phyloP scores from a whole-genome alignment of 2,888 invertebrate genomes.

The Ennomos fuscantarius region DNA sequence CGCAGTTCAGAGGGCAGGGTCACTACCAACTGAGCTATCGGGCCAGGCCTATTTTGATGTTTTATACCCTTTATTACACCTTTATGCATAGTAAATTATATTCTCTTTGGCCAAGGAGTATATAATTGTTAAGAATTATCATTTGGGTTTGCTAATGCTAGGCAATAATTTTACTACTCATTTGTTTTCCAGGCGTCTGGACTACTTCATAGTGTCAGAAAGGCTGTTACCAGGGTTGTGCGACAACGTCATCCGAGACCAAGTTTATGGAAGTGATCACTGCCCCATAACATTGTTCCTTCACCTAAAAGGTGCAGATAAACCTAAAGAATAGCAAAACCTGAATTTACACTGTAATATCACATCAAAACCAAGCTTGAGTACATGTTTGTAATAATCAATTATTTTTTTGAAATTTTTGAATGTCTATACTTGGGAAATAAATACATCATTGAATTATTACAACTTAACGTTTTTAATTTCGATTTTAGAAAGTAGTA shows the following conservation, averaged over 20 bases:
- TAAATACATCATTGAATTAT: conserved; percentile 17
- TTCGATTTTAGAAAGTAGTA: background rate
- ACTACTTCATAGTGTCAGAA: conserved; percentile 97
- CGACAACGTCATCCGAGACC: conserved; percentile 92
- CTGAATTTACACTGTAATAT: conserved; percentile 17
- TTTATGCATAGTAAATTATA: too few species aligned
- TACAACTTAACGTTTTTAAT: conserved; percentile 3
- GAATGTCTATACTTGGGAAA: conserved; percentile 6
- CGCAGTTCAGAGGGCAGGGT: too few species aligned
- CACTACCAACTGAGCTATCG: too few species aligned
- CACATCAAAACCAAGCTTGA: conserved; percentile 4
- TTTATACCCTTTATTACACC: too few species aligned
- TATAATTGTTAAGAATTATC: too few species aligned
- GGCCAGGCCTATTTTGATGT: too few species aligned
- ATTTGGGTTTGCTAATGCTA: too few species aligned
- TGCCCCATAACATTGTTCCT: conserved; percentile 95
- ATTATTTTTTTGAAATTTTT: conserved; percentile 4
- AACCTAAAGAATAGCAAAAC: conserved; percentile 67
- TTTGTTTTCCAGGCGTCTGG: conserved; percentile 91
- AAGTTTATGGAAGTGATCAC: conserved; percentile 97
- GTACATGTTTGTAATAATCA: conserved; percentile 2
- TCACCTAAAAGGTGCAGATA: conserved; percentile 77
- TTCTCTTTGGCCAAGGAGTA: too few species aligned
- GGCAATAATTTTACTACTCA: background rate
- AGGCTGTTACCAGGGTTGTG: conserved; percentile 91